These are phyloP conservation scores for Nymphalis io DNA, from an alignment of 1,140 invertebrate species.

Conservation along the genomic window DNA sequence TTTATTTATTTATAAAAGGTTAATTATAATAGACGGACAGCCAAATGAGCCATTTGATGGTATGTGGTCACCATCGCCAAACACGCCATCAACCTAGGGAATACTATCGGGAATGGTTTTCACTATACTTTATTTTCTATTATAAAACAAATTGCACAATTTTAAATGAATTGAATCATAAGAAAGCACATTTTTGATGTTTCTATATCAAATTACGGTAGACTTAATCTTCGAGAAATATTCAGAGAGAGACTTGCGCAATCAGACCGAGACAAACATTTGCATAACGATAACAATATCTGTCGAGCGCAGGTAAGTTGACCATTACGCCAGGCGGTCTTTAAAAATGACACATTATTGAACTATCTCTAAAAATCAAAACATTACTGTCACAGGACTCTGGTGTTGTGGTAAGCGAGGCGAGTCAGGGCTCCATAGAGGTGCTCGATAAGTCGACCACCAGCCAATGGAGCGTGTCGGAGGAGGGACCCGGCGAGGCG, in stretches of 20 bases:
- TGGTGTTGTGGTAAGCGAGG: conserved; percentile 78
- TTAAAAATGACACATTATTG: not conserved
- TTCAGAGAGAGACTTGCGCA: not conserved
- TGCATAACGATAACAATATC: not conserved
- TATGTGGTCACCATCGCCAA: no score
- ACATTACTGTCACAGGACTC: conserved; percentile 61
- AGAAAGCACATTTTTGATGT: no score
- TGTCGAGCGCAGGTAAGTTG: not conserved
- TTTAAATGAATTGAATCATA: no score
- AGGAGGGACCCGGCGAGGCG: conserved; percentile 68
- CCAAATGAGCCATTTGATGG: no score
- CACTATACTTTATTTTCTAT: no score
- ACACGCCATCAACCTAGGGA: no score
- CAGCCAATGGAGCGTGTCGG: conserved; percentile 80
- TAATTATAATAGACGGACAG: no score
- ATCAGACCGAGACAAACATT: not conserved
- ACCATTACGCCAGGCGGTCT: not conserved
- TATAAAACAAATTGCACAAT: no score
- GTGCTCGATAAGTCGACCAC: conserved; percentile 80
- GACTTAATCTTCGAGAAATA: not conserved
- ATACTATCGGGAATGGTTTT: no score
- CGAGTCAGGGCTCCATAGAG: conserved; percentile 78
- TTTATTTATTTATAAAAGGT: no score
- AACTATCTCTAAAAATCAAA: not conserved
- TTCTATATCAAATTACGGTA: not conserved